Percentiles rank a stretch among this genome's conserved stretches.
phyloP scores from a whole-genome alignment of 2,888 invertebrate species.

The Augochlorella aurata region DNA sequence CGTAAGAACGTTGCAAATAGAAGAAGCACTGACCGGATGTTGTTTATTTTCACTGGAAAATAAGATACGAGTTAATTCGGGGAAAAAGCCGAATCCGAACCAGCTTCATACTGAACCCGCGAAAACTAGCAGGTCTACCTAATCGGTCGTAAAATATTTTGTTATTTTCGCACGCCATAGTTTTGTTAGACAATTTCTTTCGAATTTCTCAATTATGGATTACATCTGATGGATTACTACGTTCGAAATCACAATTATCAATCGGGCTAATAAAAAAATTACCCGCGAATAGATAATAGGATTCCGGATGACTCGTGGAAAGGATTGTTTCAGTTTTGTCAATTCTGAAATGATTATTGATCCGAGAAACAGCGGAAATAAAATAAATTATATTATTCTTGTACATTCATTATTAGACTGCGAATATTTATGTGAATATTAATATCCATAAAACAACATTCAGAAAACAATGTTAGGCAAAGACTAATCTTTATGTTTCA shows the following conservation, averaged over 20 bases:
- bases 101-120: background rate
- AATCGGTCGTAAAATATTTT: background rate
- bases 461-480: background rate
- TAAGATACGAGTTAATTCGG: conserved; percentile 4
- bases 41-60: conserved; percentile 1
- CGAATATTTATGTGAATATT: background rate
- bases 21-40: background rate
- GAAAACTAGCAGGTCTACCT: background rate
- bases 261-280: background rate
- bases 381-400: conserved; percentile 27
- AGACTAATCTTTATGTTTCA: background rate
- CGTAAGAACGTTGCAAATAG: background rate
- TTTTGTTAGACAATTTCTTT: conserved; percentile 13
- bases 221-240: background rate
- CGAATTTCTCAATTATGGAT: conserved; percentile 7
- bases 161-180: background rate
- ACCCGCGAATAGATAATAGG: background rate
- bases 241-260: background rate
- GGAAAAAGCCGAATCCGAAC: background rate
- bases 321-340: conserved; percentile 47
- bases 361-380: conserved; percentile 19
- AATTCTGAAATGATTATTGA: conserved; percentile 52
- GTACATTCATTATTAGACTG: conserved; percentile 15
- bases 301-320: conserved; percentile 24
- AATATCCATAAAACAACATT: background rate